Evolutionary conservation across 2,113 vertebrate genomes (phyloP), one percentile per base, ranked within the genome.

Genomic region (Lichenostomus cassidix): DNA sequence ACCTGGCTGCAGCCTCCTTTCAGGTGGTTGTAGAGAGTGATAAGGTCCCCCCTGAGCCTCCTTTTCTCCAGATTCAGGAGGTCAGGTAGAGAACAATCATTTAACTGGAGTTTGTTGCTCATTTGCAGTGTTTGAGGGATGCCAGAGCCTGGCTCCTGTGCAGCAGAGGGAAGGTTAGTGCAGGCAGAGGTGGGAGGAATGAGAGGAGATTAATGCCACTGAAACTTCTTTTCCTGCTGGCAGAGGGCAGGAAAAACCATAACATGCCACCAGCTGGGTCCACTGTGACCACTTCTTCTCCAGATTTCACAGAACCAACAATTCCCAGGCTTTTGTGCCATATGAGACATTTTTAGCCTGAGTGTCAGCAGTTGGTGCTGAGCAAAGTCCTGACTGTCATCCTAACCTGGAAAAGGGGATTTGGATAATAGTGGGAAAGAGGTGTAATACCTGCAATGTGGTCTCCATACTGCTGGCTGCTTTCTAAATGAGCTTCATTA

Each of bases 401-500:
- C 24, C 47, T 67, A 64, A 78, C 85, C 80, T 84, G 94, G 68
- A 64, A 87, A 92, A 76, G 33, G 28, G 9, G 35, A 29, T 64
- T 70, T 81, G 87, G 63, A 17, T 27, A 11, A 4, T 12, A 55
- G 76, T 7, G n/a, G 73, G 60, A 44, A 79, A 60, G 29, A 60
- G 39, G 33, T 3, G 2, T n/a, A 17, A 56, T 31, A 33, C 25
- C 27, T 39, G 46, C 41, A 33, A 2, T 28, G n/a, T 60, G 22
- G 52, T 86, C 29, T 90, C 76, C 53, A 37, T 49, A 27, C 65
- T 90, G 59, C 90, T 75, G 63, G 25, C 78, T 95, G 89, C 79
- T 91, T 64, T 35, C 65, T 87, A 90, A 88, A 95, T 78, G 82
- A 90, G 67, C 91, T 86, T 92, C 70, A 91, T 92, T 88, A 90